A percentile compares a stretch with the other conserved stretches of the same genome.
Conservation (phyloP, 2,888 invertebrate species). For the Anthrax anthrax region DNA sequence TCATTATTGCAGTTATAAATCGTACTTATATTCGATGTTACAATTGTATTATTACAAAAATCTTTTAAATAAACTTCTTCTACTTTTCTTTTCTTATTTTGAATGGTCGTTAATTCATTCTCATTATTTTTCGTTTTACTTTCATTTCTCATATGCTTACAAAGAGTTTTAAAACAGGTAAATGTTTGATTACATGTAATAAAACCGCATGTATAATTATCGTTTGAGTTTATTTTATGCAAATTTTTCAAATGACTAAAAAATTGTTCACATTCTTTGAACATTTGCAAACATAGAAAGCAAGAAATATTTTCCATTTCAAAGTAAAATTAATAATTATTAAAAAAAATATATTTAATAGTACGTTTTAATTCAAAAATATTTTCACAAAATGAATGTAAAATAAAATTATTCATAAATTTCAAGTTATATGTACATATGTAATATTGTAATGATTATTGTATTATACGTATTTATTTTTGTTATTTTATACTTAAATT, state of each 20-base stretch:
- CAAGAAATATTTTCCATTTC: background rate
- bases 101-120: background rate
- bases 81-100: background rate
- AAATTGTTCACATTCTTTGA: background rate
- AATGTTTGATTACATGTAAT: background rate
- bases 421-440: too few species aligned
- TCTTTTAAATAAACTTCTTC: background rate
- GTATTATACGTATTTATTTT: too few species aligned
- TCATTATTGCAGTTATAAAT: background rate
- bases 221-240: background rate
- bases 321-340: background rate
- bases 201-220: background rate
- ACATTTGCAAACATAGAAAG: background rate
- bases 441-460: too few species aligned
- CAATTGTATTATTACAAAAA: too few species aligned
- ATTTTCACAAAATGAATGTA: too few species aligned
- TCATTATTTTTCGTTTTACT: background rate
- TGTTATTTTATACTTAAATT: too few species aligned
- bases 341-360: too few species aligned
- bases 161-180: background rate
- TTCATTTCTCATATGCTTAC: background rate
- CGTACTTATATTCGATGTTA: too few species aligned
- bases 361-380: too few species aligned
- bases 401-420: too few species aligned
- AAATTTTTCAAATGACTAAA: background rate